Percentiles rank a stretch among this genome's conserved stretches.
These are phyloP conservation scores for Clytia hemisphaerica DNA, from an alignment of 30 jellyfish, hydroid and myxozoan species.

Conservation along the genomic window DNA sequence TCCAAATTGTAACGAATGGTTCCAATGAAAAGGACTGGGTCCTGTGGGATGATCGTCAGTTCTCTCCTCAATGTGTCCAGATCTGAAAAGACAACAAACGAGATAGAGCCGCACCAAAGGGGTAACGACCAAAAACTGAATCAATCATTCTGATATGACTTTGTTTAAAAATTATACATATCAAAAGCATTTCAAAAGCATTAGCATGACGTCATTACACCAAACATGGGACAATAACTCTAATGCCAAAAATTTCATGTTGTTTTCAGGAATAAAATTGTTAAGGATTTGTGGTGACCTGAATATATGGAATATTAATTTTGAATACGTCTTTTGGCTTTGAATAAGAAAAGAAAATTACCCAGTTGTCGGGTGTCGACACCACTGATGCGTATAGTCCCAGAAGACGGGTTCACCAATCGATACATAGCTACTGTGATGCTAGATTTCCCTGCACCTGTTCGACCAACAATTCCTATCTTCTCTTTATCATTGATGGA, in stretches of 20 bases:
- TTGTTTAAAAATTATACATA: too few species aligned
- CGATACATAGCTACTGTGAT: slow-evolving; percentile 58
- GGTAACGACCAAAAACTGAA: too few species aligned
- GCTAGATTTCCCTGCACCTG: slow-evolving; percentile 84
- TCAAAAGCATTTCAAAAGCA: too few species aligned
- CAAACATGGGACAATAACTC: too few species aligned
- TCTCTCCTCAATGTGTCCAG: slow-evolving; percentile 44
- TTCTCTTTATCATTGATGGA: slow-evolving; percentile 51
- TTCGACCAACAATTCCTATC: slow-evolving; percentile 68
- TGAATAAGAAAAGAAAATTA: slow-evolving; percentile 11
- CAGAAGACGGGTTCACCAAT: slow-evolving; percentile 48
- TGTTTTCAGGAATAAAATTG: too few species aligned
- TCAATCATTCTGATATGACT: too few species aligned
- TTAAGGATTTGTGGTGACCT: too few species aligned
- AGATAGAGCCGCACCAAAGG: background rate
- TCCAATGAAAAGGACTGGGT: slow-evolving; percentile 69
- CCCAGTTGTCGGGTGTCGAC: slow-evolving; percentile 46
- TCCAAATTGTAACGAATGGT: slow-evolving; percentile 61
- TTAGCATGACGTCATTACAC: too few species aligned
- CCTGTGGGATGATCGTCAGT: slow-evolving; percentile 71
- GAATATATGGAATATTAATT: too few species aligned
- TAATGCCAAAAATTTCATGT: too few species aligned
- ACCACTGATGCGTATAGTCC: slow-evolving; percentile 45
- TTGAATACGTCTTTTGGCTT: too few species aligned
- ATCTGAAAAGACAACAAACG: slow-evolving; percentile 14